Conservation (phyloP, 2,113 vertebrate species). For the Nematolebias whitei region DNA sequence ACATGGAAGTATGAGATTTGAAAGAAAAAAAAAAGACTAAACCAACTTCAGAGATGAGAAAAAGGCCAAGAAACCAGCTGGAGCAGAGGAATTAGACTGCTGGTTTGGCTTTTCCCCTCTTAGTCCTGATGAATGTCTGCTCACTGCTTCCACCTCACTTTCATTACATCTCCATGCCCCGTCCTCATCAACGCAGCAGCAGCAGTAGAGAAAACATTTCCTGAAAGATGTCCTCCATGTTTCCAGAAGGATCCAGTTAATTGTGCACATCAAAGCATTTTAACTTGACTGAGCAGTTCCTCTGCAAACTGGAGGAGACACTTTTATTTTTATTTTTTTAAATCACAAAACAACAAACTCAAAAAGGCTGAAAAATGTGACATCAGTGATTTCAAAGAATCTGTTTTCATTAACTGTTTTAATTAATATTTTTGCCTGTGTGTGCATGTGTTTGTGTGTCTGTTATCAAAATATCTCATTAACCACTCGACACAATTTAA, state of each 20-base stretch:
- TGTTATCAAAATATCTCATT: no score
- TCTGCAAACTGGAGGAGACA: constrained; percentile 10
- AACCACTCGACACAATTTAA: no score
- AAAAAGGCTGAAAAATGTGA: constrained; percentile 15
- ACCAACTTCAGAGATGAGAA: constrained; percentile 73
- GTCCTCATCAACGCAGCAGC: constrained; percentile 24
- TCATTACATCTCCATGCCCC: constrained; percentile 62
- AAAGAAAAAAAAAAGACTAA: constrained; percentile 83
- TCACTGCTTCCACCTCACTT: constrained; percentile 64
- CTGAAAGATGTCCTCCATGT: constrained; percentile 52
- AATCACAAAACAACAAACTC: background rate
- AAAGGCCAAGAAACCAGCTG: constrained; percentile 58
- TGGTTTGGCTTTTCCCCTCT: constrained; percentile 42
- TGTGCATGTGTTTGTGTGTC: no score
- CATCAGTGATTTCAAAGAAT: constrained; percentile 28
- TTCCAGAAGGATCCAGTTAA: constrained; percentile 48
- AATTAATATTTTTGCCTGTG: background rate
- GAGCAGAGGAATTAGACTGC: constrained; percentile 67
- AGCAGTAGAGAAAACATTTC: constrained; percentile 67
- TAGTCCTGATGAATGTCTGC: constrained; percentile 71
- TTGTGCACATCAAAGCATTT: constrained; percentile 38
- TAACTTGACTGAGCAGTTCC: constrained; percentile 25
- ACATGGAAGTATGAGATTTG: constrained; percentile 85
- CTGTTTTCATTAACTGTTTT: constrained; percentile 28
- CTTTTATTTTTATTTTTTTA: no score